Percentiles rank a stretch among this genome's conserved stretches.
phyloP scores from a whole-genome alignment of 2,113 vertebrate species.

The Ondatra zibethicus region DNA sequence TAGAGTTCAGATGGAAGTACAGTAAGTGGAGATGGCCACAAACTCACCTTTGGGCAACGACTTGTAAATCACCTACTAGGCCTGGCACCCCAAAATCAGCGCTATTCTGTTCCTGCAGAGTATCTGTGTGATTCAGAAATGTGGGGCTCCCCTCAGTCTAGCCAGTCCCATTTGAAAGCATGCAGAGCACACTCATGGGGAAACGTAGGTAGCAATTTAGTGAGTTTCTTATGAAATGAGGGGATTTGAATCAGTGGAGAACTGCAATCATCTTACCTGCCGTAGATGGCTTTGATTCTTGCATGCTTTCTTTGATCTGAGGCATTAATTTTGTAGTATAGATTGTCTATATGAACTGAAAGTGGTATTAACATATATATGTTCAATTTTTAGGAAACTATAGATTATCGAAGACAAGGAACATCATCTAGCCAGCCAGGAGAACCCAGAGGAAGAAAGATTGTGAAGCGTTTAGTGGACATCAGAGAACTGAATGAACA shows the following conservation, averaged over 20 bases:
- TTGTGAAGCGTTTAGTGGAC: slow-evolving; percentile 96
- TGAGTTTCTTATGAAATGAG: slow-evolving; percentile 79
- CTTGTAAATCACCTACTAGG: slow-evolving; percentile 98
- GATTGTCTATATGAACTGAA: slow-evolving; percentile 22
- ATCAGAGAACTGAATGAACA: slow-evolving; percentile 99
- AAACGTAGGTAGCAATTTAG: slow-evolving; percentile 93
- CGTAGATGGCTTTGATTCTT: slow-evolving; percentile 81
- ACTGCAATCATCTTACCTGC: slow-evolving; percentile 77
- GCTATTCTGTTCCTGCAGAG: slow-evolving; percentile 92
- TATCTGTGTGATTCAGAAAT: slow-evolving; percentile 89
- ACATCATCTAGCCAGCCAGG: slow-evolving; percentile 87
- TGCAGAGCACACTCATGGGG: slow-evolving; percentile 97
- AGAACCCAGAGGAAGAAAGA: slow-evolving; percentile 93
- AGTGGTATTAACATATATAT: slow-evolving; percentile 24
- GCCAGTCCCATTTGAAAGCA: slow-evolving; percentile 87
- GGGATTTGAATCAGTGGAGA: slow-evolving; percentile 84
- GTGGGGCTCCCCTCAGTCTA: slow-evolving; percentile 85
- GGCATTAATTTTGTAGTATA: slow-evolving; percentile 73
- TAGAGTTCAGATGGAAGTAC: slow-evolving; percentile 88
- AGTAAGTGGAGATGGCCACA: slow-evolving; percentile 90
- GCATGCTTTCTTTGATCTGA: slow-evolving; percentile 85
- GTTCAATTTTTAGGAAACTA: slow-evolving; percentile 88
- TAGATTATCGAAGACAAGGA: slow-evolving; percentile 92
- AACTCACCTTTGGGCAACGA: slow-evolving; percentile 94
- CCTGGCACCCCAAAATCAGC: slow-evolving; percentile 91